A percentile compares a stretch with the other conserved stretches of the same genome.
These are phyloP conservation scores for Noctua janthina DNA, from an alignment of 2,888 invertebrate genomes.

Conservation along the genomic window DNA sequence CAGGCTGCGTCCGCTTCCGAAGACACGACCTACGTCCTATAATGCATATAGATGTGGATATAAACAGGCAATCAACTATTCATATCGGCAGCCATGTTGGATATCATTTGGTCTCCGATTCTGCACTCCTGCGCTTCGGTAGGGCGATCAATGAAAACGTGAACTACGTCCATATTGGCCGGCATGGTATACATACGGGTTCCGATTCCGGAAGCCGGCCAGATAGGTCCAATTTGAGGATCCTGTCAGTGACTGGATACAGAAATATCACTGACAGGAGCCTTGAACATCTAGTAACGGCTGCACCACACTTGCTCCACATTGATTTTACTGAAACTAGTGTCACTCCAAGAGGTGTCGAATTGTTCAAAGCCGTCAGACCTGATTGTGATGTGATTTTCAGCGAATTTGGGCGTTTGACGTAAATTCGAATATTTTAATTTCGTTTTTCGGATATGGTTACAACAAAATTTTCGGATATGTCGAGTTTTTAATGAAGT, in stretches of 20 bases:
- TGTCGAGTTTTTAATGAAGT: neutral
- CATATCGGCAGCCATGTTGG: constrained; percentile 4
- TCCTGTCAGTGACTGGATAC: constrained; percentile 90
- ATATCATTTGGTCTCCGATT: constrained; percentile 78
- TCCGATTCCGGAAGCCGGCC: constrained; percentile 71
- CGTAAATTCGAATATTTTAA: neutral
- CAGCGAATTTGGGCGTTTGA: constrained; percentile 62
- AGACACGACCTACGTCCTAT: neutral
- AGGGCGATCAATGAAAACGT: constrained; percentile 77
- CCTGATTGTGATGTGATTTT: constrained; percentile 90
- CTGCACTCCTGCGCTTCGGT: constrained; percentile 80
- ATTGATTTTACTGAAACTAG: constrained; percentile 93
- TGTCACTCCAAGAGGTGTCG: constrained; percentile 91
- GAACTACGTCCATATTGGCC: constrained; percentile 79
- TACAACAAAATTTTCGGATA: neutral
- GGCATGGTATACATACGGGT: constrained; percentile 50
- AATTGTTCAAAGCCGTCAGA: constrained; percentile 90
- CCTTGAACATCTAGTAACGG: constrained; percentile 90
- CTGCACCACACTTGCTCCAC: constrained; percentile 89
- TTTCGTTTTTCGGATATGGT: neutral
- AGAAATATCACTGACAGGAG: constrained; percentile 91
- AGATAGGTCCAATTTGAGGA: constrained; percentile 86
- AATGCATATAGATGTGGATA: constrained; percentile 40
- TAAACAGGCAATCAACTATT: neutral
- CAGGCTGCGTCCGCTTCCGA: neutral